Percentiles rank a stretch among this genome's conserved stretches.
Conservation (phyloP, 1,140 invertebrate species). For the Lordiphosa collinella region DNA sequence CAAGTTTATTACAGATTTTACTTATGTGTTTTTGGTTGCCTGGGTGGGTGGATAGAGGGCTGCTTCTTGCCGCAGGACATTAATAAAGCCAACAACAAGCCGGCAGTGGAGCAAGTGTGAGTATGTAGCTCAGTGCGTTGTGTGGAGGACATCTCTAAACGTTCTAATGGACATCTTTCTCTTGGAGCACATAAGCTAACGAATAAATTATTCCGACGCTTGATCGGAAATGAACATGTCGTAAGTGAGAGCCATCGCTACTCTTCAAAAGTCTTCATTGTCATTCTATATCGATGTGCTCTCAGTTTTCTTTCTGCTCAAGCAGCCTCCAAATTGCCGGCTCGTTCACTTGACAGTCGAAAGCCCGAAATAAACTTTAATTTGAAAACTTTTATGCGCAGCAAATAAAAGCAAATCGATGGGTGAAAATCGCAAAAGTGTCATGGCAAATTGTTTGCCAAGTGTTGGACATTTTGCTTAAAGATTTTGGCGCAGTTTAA, state of each 20-base stretch:
- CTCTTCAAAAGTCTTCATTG: background rate
- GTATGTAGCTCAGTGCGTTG: slow-evolving; percentile 3
- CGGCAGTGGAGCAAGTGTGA: slow-evolving; percentile 29
- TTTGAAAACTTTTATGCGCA: slow-evolving; percentile 65
- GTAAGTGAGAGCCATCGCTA: background rate
- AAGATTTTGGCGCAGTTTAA: slow-evolving; percentile 49
- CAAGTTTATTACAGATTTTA: slow-evolving; percentile 76
- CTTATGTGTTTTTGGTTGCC: slow-evolving; percentile 68
- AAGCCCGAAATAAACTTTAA: slow-evolving; percentile 60
- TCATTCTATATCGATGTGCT: slow-evolving; percentile 18
- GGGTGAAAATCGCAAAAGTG: slow-evolving; percentile 37
- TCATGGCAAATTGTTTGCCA: slow-evolving; percentile 63
- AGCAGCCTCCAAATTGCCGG: slow-evolving; percentile 35
- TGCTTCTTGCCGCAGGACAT: slow-evolving; percentile 53
- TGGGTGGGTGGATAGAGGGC: slow-evolving; percentile 5
- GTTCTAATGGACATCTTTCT: slow-evolving; percentile 24
- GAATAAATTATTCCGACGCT: no score
- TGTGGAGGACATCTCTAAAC: slow-evolving; percentile 31
- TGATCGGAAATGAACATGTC: no score
- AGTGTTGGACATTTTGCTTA: slow-evolving; percentile 67
- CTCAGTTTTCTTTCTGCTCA: background rate
- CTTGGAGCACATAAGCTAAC: background rate
- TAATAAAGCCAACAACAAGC: slow-evolving; percentile 63
- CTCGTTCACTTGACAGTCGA: slow-evolving; percentile 44
- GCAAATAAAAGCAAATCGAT: slow-evolving; percentile 54